Percentiles rank a stretch among this genome's conserved stretches.
These are phyloP conservation scores for Plumapathes pennacea DNA, from an alignment of 92 coral and sea anemone species.

Conservation along the genomic window DNA sequence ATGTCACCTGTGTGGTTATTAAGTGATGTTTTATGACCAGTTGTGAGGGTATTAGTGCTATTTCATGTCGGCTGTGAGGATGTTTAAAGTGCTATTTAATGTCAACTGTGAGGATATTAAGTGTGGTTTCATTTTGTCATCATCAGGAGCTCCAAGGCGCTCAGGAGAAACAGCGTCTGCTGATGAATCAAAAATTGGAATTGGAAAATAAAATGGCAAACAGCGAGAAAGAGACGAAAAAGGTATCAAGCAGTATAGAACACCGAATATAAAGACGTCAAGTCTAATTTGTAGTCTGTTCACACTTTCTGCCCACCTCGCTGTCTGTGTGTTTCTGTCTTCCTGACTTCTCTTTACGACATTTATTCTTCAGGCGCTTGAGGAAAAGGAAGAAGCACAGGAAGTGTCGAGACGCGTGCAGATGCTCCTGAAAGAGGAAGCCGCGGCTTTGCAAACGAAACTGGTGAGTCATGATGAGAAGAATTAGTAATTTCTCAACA, in stretches of 20 bases:
- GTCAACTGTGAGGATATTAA: too few relatives aligned
- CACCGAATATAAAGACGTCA: not conserved
- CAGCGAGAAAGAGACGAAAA: conserved; percentile 63
- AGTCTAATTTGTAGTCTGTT: not conserved
- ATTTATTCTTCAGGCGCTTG: conserved; percentile 46
- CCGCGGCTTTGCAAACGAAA: conserved; percentile 78
- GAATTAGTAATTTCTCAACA: too few relatives aligned
- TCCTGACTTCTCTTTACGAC: too few relatives aligned
- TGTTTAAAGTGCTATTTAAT: too few relatives aligned
- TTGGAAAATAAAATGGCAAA: conserved; percentile 71
- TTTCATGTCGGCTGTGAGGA: too few relatives aligned
- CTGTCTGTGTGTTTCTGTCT: not conserved
- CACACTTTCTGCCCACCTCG: not conserved
- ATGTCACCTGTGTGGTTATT: too few relatives aligned
- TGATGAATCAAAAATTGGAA: conserved; percentile 85
- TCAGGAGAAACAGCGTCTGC: conserved; percentile 76
- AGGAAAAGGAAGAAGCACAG: conserved; percentile 79
- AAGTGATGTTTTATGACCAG: too few relatives aligned
- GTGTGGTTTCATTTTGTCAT: too few relatives aligned
- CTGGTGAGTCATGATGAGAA: too few relatives aligned
- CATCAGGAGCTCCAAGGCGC: conserved; percentile 81
- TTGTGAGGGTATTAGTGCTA: too few relatives aligned
- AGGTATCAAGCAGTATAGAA: conserved; percentile 47
- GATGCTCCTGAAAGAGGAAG: conserved; percentile 81
- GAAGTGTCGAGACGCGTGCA: conserved; percentile 96